Evolutionary conservation across 2,797 vertebrate species (phyloP), one percentile per base, ranked within the genome.

Genomic region (Threskiornis aethiopicus): DNA sequence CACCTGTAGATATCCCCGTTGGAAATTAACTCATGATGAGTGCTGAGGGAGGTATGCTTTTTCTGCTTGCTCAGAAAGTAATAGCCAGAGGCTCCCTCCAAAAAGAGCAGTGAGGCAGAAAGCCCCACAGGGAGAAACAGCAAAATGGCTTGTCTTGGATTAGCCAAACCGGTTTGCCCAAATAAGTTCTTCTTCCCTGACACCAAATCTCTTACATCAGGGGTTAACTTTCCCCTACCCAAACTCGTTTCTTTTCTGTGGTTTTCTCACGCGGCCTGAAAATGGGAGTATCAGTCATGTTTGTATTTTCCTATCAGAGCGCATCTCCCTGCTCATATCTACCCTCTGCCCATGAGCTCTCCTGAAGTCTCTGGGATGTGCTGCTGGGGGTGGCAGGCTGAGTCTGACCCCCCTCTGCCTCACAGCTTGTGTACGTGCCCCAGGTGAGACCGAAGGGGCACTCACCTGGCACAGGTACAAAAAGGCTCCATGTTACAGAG

Each of bases 1-100:
- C 41, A 93, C 94, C 79, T 96, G 93, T 95, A 76, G 88, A 71
- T 95, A 70, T 87, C 49, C 80, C 49, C 41, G 14, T 4, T 87
- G 58, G 39, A 86, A 94, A 75, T 21, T 70, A 79, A 75, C 41
- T 69, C 33, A 28, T 10, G 29, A 46, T 62, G 61, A 72, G 21
- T 47, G 35, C 39, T 84, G n/a, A 47, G 65, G 35, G 39, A 83
- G 15, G 62, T 46, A 35, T 0, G 1, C 9, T 82, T 54, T 28
- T 82, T 64, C 59, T 77, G 37, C 33, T 92, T 67, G 41, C n/a
- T 65, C 75, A 83, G 69, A 69, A 77, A 90, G 13, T 19, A 64
- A 10, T 31, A 87, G n/a, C 41, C 29, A 41, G 54, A 52, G 15
- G 14, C 6, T 84, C 7, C 20, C 11, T 91, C 49, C 0, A 2